Evolutionary conservation across 2,888 invertebrate species (phyloP), one percentile per base, ranked within the genome.

Genomic region (Aproaerema taeniolella): DNA sequence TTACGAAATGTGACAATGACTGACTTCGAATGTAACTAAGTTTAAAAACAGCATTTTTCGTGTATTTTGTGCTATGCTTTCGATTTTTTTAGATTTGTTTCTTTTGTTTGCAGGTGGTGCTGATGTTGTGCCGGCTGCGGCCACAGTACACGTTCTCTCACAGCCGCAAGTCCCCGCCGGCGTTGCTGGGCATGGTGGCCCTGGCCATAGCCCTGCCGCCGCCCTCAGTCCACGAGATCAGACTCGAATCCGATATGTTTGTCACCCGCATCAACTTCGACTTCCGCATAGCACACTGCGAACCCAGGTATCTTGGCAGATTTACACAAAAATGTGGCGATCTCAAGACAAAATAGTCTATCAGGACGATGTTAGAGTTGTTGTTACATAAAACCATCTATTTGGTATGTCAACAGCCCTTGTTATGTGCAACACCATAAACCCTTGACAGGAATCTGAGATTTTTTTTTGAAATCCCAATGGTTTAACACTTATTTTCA

Each of bases 211-310:
- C 98, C 7, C 88, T 98, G 52, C 98, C 98, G 31, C 98, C 98
- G 8, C 98, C 98, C 8, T 97, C 97, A 50, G 96, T 98, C 50
- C 97, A 98, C 72, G 98, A 98, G 87, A 96, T 98, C 59, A 91
- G 97, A 56, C 89, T 98, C 58, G 98, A 98, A 78, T 92, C 95
- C 39, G 96, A 96, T 72, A 96, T 96, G 95, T 98, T 98, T 80
- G 98, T 98, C 60, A 98, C 96, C 45, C 91, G 97, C 67, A 94
- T 98, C 65, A 96, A 94, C 75, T 97, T 98, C 63, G 97, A 98
- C 83, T 96, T 98, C 85, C 92, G 95, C 87, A 94, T 98, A 89
- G 96, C 97, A 48, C 98, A 98, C 78, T 98, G 98, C 74, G 98
- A 98, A 76, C 97, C 98, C 67, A 94, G 93, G 96, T 96, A 86